Base-by-base conservation (phyloP, 1,140 invertebrate species). In the Trachelipus rathkii region DNA sequence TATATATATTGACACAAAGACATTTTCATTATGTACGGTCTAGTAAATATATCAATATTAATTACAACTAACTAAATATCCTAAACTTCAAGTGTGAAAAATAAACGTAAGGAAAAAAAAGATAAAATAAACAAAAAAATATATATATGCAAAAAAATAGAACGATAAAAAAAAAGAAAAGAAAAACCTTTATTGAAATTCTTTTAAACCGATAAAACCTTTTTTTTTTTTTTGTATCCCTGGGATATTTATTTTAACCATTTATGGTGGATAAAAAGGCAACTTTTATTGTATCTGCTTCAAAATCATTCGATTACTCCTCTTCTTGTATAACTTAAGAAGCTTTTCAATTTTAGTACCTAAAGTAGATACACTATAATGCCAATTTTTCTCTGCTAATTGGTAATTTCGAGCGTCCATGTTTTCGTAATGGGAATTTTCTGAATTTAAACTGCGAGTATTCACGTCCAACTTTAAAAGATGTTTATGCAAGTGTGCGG, bases 281-380 rank as follows among this genome's bases (percentile, higher is more conserved):
- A 13, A 15, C 19, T 60, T 15, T 60, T 60, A 60, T 60, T 15
- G 50, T 60, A 15, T 60, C 50, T 60, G 50, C 50, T 60, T 60
- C 50, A 19, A 60, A 60, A 60, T 60, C 50, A 60, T 60, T 60
- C 50, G 50, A 60, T 60, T 60, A 60, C 50, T 60, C 50, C 11
- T 19, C 11, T 8, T 13, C n/a, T n/a, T n/a, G n/a, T n/a, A 8
- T 60, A 60, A 60, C 50, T 60, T 60, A 19, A 60, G 50, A 13
- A 15, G 50, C 50, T 8, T 60, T 60, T 60, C 50, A 60, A 19
- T 60, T 60, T 19, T 60, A 13, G 50, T 60, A 60, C 11, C 50
- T 2, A 60, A 8, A 60, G 50, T 60, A 60, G 50, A 60, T 60
- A 60, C 19, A 60, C 50, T n/a, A 60, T 19, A 60, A 60, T 13